phyloP scores from a whole-genome alignment of 2,888 invertebrate genomes.

The Gastracanthus pulcherrimus region DNA sequence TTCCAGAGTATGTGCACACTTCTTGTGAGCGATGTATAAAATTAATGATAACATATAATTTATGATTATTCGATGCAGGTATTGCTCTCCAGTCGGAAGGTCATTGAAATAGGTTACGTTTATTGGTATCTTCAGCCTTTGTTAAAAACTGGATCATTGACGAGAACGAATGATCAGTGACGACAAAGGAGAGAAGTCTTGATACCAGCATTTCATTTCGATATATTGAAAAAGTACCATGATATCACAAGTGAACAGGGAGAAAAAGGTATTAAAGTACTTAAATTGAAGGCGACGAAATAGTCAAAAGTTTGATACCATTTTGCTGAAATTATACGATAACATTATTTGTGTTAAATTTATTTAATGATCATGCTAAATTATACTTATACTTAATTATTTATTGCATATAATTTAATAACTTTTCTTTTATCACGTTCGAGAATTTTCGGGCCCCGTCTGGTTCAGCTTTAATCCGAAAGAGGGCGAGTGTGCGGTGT shows the following conservation, averaged over 20 bases:
- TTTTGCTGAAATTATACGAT: slow-evolving; percentile 51
- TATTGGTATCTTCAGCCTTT: slow-evolving; percentile 53
- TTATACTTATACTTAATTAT: not conserved
- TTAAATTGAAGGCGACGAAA: slow-evolving; percentile 43
- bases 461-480: no score
- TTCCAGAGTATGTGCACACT: no score
- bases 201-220: slow-evolving; percentile 49
- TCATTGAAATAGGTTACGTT: slow-evolving; percentile 53
- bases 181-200: slow-evolving; percentile 51
- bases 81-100: slow-evolving; percentile 40
- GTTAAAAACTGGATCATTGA: slow-evolving; percentile 56
- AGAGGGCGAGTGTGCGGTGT: no score
- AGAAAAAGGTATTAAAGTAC: slow-evolving; percentile 28
- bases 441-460: no score
- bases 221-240: slow-evolving; percentile 48
- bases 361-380: not conserved
- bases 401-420: not conserved
- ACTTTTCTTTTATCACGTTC: not conserved
- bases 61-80: no score
- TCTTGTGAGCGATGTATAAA: no score
- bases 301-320: slow-evolving; percentile 41
- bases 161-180: slow-evolving; percentile 58
- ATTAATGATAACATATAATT: no score
- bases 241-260: slow-evolving; percentile 45
- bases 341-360: slow-evolving; percentile 53